Base-by-base conservation (phyloP, 2,113 vertebrate species). In the Amia ocellicauda region DNA sequence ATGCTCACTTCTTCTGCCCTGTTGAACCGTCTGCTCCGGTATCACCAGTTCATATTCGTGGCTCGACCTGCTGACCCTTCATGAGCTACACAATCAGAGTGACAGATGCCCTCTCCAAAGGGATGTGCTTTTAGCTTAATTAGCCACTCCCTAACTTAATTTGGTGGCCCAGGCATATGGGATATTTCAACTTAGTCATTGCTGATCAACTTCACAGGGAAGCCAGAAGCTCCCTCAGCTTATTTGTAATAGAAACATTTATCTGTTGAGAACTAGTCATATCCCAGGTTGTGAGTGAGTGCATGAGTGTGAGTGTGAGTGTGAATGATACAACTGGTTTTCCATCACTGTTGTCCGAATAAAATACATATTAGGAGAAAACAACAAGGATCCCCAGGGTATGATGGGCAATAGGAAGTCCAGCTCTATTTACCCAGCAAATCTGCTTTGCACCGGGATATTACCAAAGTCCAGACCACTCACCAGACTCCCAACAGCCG, bases 401-500 rank as follows among this genome's bases (percentile, higher is more conserved):
- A n/a, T n/a, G n/a, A n/a, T n/a, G n/a, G n/a, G n/a, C n/a, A n/a
- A n/a, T n/a, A n/a, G n/a, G n/a, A n/a, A n/a, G n/a, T n/a, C n/a
- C n/a, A n/a, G n/a, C n/a, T n/a, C n/a, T n/a, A n/a, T n/a, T n/a
- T n/a, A n/a, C n/a, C n/a, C n/a, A n/a, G n/a, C n/a, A n/a, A n/a
- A n/a, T n/a, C n/a, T n/a, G n/a, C n/a, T n/a, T n/a, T n/a, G n/a
- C n/a, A n/a, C n/a, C n/a, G n/a, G n/a, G n/a, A n/a, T n/a, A n/a
- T n/a, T n/a, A n/a, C n/a, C n/a, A n/a, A n/a, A n/a, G 64, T 50
- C 24, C 60, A 59, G 60, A 71, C 60, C 83, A 95, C 95, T 92
- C 88, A 97, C 97, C 85, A 99, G 91, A 83, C 95, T 98, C 71
- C 97, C 97, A 69, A 90, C 92, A 1, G 83, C 84, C 70, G 88